Evolutionary conservation across 2,888 invertebrate genomes (phyloP).

Genomic region (Rosalia funebris): DNA sequence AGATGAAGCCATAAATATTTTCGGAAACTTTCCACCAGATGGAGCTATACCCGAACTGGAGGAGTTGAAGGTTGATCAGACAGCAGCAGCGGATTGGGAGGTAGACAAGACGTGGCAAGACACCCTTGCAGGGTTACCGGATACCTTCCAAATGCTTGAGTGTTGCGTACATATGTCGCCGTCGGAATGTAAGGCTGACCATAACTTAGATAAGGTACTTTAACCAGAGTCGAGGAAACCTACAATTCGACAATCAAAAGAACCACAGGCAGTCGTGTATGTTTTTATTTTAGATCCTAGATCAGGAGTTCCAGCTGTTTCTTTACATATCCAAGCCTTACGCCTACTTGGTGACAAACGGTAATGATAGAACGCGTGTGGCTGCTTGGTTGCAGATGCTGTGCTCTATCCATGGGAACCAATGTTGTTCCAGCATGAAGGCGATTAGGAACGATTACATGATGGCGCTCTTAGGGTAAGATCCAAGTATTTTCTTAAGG

Average conservation of each 20-base stretch:
- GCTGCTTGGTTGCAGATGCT: constrained; percentile 67
- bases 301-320: constrained; percentile 65
- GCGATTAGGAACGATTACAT: constrained; percentile 69
- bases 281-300: constrained; percentile 56
- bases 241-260: neutral
- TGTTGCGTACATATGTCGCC: constrained; percentile 55
- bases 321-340: constrained; percentile 65
- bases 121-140: constrained; percentile 59
- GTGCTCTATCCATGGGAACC: constrained; percentile 62
- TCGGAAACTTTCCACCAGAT: constrained; percentile 57
- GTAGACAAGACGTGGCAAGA: constrained; percentile 64
- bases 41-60: constrained; percentile 60
- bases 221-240: too few relatives aligned
- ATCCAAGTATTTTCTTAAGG: too few relatives aligned
- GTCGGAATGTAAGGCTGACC: constrained; percentile 57
- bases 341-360: constrained; percentile 61
- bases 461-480: constrained; percentile 65
- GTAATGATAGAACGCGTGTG: constrained; percentile 63
- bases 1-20: constrained; percentile 62
- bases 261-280: neutral
- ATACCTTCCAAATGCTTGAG: constrained; percentile 56
- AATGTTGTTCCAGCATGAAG: constrained; percentile 66
- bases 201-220: constrained; percentile 56
- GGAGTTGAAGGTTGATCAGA: constrained; percentile 47
- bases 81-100: constrained; percentile 64